Evolutionary conservation across 2,888 invertebrate species (phyloP).

Genomic region (Sipunculus nudus): DNA sequence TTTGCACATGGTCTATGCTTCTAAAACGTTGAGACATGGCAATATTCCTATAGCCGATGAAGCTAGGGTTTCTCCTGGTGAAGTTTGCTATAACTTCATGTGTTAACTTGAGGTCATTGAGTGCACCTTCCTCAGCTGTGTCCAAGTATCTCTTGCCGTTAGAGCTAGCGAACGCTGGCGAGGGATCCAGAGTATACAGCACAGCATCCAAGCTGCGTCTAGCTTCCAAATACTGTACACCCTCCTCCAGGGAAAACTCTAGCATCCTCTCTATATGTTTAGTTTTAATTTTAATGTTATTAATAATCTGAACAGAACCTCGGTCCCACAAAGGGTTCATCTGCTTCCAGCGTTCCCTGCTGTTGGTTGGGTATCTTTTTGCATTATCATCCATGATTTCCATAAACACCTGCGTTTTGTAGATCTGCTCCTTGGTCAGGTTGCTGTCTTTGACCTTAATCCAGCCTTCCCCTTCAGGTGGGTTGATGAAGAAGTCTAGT

Average conservation of each 20-base stretch:
- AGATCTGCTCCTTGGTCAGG: no score
- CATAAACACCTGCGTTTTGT: no score
- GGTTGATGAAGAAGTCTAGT: constrained; percentile 32
- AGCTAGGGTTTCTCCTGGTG: constrained; percentile 10
- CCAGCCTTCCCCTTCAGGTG: constrained; percentile 18
- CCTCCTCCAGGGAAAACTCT: constrained; percentile 25
- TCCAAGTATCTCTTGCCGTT: constrained; percentile 23
- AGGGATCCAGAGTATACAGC: constrained; percentile 19
- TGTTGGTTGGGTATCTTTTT: constrained; percentile 30
- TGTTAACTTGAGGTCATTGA: constrained; percentile 15
- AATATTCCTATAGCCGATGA: constrained; percentile 32
- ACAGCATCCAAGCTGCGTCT: constrained; percentile 21
- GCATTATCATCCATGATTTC: not conserved
- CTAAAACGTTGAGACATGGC: constrained; percentile 13
- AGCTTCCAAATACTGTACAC: constrained; percentile 36
- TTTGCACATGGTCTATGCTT: not conserved
- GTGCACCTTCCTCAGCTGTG: not conserved
- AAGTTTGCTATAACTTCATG: constrained; percentile 2
- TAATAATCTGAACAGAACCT: constrained; percentile 19
- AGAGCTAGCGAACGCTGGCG: constrained; percentile 8
- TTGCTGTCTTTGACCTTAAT: no score
- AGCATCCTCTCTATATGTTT: constrained; percentile 26
- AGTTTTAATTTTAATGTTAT: constrained; percentile 34
- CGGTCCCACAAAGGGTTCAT: constrained; percentile 31
- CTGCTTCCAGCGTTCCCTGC: constrained; percentile 21